Conservation (phyloP, 2,113 vertebrate species). For the Sitta europaea region DNA sequence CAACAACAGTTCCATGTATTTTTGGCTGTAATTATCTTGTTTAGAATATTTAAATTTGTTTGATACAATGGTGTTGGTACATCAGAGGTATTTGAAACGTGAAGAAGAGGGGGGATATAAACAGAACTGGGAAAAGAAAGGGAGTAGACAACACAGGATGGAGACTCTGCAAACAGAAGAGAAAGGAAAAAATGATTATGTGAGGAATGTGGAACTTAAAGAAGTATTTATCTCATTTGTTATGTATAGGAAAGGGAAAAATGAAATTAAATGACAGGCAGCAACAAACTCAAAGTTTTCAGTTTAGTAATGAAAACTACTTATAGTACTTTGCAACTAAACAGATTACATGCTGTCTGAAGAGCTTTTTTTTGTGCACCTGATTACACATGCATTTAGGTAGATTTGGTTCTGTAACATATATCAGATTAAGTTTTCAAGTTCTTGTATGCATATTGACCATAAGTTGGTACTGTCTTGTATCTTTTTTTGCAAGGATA, state of each 20-base stretch:
- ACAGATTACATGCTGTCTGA: neutral
- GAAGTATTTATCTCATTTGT: neutral
- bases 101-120: neutral
- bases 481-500: neutral
- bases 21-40: neutral
- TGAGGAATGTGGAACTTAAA: neutral
- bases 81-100: neutral
- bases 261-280: neutral
- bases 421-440: neutral
- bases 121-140: neutral
- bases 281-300: neutral
- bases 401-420: neutral
- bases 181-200: neutral
- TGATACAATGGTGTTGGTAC: neutral
- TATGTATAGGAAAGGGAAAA: neutral
- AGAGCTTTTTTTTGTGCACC: neutral
- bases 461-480: neutral
- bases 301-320: neutral
- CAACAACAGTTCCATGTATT: neutral
- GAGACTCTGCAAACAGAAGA: neutral
- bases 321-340: neutral
- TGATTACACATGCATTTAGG: neutral
- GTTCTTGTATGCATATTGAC: neutral
- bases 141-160: neutral
- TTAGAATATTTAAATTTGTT: neutral